Evolutionary conservation across 2,888 invertebrate genomes (phyloP).

Genomic region (Sarcophaga rosellei): DNA sequence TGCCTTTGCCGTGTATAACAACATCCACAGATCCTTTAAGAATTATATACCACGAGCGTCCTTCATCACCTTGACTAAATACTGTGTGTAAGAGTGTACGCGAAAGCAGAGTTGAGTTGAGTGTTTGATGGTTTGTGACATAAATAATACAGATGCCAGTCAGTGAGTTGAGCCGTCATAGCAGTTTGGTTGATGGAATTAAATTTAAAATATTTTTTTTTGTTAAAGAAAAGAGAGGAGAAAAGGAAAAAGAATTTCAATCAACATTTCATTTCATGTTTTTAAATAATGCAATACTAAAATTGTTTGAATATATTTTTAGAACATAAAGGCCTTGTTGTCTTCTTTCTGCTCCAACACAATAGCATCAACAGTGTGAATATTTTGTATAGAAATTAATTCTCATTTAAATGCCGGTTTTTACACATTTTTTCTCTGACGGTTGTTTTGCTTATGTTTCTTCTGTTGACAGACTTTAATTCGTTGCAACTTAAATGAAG

Average conservation of each 20-base stretch:
- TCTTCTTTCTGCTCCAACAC: neutral
- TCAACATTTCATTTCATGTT: constrained; percentile 18
- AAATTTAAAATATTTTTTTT: neutral
- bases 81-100: constrained; percentile 81
- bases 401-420: constrained; percentile 23
- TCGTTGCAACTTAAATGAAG: constrained; percentile 52
- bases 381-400: constrained; percentile 49
- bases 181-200: neutral
- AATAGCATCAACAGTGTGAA: neutral
- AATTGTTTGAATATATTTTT: too few relatives aligned
- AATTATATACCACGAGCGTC: constrained; percentile 92
- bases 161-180: neutral
- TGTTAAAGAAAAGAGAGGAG: constrained; percentile 12
- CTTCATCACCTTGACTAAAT: constrained; percentile 92
- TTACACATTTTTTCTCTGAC: constrained; percentile 2
- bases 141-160: neutral
- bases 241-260: constrained; percentile 54
- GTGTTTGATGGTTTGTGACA: neutral
- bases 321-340: too few relatives aligned
- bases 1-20: constrained; percentile 91
- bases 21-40: constrained; percentile 92
- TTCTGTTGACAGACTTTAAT: constrained; percentile 56
- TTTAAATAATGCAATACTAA: neutral
- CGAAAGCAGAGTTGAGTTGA: neutral
- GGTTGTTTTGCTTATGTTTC: constrained; percentile 4